These are phyloP conservation scores for Drosophila cracens DNA, from an alignment of 2,888 invertebrate species.

Conservation along the genomic window DNA sequence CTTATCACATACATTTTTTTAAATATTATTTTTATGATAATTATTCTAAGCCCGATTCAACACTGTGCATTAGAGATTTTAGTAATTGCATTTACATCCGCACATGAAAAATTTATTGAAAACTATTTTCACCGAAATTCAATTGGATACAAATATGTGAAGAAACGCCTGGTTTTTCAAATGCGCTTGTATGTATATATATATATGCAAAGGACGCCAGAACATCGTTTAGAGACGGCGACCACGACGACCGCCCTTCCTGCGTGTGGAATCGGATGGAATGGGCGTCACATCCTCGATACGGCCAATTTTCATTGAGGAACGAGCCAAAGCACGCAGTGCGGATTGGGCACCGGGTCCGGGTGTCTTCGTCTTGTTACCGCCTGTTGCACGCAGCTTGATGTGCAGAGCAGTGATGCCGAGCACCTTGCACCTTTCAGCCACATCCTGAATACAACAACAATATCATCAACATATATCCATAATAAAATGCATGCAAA, in stretches of 20 bases:
- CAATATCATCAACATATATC: background rate
- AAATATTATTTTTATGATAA: background rate
- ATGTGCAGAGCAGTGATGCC: slow-evolving; percentile 99
- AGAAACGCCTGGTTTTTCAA: background rate
- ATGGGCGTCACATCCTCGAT: slow-evolving; percentile 99
- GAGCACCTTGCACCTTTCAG: slow-evolving; percentile 98
- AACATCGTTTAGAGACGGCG: slow-evolving; percentile 94
- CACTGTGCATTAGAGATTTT: background rate
- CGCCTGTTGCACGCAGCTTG: slow-evolving; percentile 98
- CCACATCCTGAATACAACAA: slow-evolving; percentile 92
- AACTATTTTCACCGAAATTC: slow-evolving; percentile 29
- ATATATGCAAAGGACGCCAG: background rate
- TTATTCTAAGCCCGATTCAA: background rate
- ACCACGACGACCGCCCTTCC: slow-evolving; percentile 99
- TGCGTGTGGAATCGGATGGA: slow-evolving; percentile 99
- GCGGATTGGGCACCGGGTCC: slow-evolving; percentile 99
- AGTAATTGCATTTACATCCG: slow-evolving; percentile 7
- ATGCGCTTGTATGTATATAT: background rate
- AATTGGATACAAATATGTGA: slow-evolving; percentile 34
- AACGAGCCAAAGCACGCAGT: slow-evolving; percentile 98
- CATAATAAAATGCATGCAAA: background rate
- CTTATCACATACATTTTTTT: background rate
- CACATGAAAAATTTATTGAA: slow-evolving; percentile 29
- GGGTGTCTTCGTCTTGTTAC: slow-evolving; percentile 99
- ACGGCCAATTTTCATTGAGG: slow-evolving; percentile 99